Conservation (phyloP, 2,113 vertebrate species). For the Numida meleagris region DNA sequence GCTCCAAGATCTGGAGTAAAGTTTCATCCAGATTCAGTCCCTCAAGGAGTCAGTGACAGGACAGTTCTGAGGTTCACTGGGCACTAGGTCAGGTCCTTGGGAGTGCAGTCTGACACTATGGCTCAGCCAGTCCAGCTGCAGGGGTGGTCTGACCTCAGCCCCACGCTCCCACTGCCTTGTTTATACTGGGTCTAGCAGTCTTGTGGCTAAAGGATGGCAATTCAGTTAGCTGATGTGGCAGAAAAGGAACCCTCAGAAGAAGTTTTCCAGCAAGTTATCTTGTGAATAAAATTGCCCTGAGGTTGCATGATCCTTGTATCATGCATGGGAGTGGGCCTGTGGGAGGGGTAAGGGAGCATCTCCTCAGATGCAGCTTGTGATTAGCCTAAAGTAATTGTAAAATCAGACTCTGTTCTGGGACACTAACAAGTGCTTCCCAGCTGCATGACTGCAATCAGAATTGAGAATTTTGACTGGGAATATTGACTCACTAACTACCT, state of each 20-base stretch:
- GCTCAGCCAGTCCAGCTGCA: not conserved
- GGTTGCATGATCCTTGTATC: not conserved
- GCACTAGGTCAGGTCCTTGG: not conserved
- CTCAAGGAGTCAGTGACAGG: not conserved
- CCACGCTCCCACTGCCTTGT: not conserved
- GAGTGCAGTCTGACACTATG: accelerated
- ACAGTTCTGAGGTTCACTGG: not conserved
- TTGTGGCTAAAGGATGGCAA: not conserved
- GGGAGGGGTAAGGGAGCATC: not conserved
- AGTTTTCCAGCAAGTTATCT: not conserved
- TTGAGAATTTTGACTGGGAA: not conserved
- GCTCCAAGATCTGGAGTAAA: not conserved
- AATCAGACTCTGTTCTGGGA: accelerated
- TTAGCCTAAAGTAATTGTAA: not conserved
- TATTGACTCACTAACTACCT: not conserved
- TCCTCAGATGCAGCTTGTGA: not conserved
- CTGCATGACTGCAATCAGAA: not conserved
- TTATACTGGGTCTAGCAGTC: not conserved
- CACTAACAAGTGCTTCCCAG: not conserved
- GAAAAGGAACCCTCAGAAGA: not conserved
- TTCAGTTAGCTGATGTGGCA: not conserved
- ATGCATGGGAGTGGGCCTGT: not conserved
- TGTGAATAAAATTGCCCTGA: not conserved
- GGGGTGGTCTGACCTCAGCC: not conserved
- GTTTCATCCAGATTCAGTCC: not conserved